Evolutionary conservation across 1,140 invertebrate genomes (phyloP).

Genomic region (Cephus cinctus): DNA sequence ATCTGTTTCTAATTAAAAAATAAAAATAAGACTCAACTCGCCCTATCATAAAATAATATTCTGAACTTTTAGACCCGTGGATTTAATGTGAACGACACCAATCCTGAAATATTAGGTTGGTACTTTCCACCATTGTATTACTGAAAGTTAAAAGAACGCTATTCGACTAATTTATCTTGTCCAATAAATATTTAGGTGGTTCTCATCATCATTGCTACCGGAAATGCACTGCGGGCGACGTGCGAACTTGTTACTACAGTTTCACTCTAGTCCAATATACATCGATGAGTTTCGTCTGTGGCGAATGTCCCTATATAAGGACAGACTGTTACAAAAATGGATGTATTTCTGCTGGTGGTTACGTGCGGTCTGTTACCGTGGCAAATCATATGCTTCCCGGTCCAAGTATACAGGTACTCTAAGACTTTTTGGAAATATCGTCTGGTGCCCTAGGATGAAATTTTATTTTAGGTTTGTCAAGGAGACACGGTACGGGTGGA

Average conservation of each 20-base stretch:
- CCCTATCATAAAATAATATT: too few relatives aligned
- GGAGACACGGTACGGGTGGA: constrained; percentile 36
- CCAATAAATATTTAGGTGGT: too few relatives aligned
- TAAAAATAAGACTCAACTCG: too few relatives aligned
- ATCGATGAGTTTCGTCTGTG: constrained; percentile 44
- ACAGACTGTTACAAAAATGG: constrained; percentile 50
- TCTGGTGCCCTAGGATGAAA: background rate
- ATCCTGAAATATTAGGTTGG: too few relatives aligned
- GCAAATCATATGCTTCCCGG: constrained; percentile 57
- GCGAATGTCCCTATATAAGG: constrained; percentile 50
- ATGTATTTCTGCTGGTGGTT: constrained; percentile 55
- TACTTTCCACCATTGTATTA: too few relatives aligned
- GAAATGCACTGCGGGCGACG: constrained; percentile 35
- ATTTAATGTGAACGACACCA: too few relatives aligned
- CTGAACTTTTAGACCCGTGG: too few relatives aligned
- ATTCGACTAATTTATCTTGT: too few relatives aligned
- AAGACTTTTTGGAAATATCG: background rate
- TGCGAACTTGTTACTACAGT: constrained; percentile 17
- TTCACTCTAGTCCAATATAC: constrained; percentile 22
- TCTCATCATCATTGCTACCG: constrained; percentile 55
- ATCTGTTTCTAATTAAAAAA: too few relatives aligned
- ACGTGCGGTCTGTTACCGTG: constrained; percentile 42
- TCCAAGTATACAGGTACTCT: constrained; percentile 55
- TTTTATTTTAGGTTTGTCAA: constrained; percentile 28
- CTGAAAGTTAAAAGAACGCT: too few relatives aligned